phyloP scores from a whole-genome alignment of 2,797 vertebrate species.

The Kryptolebias ocellatus region DNA sequence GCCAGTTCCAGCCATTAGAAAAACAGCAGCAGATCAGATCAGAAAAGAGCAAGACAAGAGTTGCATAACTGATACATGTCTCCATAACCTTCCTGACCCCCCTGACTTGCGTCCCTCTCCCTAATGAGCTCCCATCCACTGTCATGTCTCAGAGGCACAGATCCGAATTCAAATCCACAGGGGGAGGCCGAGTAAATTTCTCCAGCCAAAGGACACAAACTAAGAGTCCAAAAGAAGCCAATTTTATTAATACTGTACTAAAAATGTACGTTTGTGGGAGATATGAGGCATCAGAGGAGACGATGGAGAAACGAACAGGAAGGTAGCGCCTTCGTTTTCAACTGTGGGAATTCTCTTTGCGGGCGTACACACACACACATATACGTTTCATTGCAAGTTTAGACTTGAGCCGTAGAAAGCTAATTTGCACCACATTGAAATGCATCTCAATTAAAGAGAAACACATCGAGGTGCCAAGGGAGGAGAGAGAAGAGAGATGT shows the following conservation, averaged over 20 bases:
- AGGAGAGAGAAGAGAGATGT: slow-evolving; percentile 75
- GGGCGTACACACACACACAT: slow-evolving; percentile 2
- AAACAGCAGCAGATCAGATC: slow-evolving; percentile 42
- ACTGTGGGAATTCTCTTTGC: slow-evolving; percentile 64
- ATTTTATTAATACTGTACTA: slow-evolving; percentile 44
- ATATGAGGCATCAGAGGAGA: slow-evolving; percentile 49
- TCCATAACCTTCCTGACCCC: slow-evolving; percentile 44
- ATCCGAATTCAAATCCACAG: slow-evolving; percentile 56
- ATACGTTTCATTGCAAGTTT: slow-evolving; percentile 69
- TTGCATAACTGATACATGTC: slow-evolving; percentile 48
- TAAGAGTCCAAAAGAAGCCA: slow-evolving; percentile 33
- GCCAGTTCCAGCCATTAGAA: slow-evolving; percentile 15
- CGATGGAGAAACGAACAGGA: slow-evolving; percentile 47
- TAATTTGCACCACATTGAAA: slow-evolving; percentile 82
- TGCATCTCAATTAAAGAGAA: slow-evolving; percentile 84
- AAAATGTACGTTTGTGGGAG: slow-evolving; percentile 63
- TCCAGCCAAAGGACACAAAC: slow-evolving; percentile 46
- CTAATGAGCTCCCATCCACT: slow-evolving; percentile 64
- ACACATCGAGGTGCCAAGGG: slow-evolving; percentile 79
- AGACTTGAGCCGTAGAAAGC: slow-evolving; percentile 76
- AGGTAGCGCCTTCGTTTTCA: slow-evolving; percentile 55
- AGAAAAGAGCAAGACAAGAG: slow-evolving; percentile 43
- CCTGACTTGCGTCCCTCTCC: slow-evolving; percentile 50
- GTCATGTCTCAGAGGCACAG: slow-evolving; percentile 53
- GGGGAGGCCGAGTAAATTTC: slow-evolving; percentile 28